Evolutionary conservation across 1,140 invertebrate genomes (phyloP).

Genomic region (Penaeus vannamei): DNA sequence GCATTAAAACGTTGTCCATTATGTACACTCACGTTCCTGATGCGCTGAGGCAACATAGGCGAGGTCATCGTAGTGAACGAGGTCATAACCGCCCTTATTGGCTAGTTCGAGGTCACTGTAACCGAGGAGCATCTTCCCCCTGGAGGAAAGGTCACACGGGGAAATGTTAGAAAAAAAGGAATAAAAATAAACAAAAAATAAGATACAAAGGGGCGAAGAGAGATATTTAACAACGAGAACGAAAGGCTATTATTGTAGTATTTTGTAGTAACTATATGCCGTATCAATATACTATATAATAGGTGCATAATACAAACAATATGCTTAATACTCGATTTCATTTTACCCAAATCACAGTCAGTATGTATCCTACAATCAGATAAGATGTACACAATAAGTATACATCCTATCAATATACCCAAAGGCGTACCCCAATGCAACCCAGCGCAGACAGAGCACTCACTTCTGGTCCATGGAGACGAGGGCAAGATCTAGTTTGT

Average conservation of each 20-base stretch:
- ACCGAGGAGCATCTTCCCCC: slow-evolving; percentile 94
- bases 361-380: too few relatives aligned
- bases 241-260: not conserved
- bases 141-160: slow-evolving; percentile 73
- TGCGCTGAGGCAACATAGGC: slow-evolving; percentile 98
- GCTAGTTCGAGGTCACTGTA: slow-evolving; percentile 93
- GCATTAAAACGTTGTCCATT: slow-evolving; percentile 27
- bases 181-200: not conserved
- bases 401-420: too few relatives aligned
- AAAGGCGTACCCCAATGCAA: too few relatives aligned
- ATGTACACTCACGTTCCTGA: slow-evolving; percentile 91
- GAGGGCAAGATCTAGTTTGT: slow-evolving; percentile 95
- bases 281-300: too few relatives aligned
- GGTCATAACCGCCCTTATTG: slow-evolving; percentile 94
- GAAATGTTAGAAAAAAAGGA: not conserved
- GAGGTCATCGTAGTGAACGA: slow-evolving; percentile 96
- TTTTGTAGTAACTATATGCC: not conserved
- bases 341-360: too few relatives aligned
- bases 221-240: too few relatives aligned
- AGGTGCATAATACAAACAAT: too few relatives aligned
- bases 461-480: slow-evolving; percentile 97
- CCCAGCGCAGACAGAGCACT: slow-evolving; percentile 34
- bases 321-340: too few relatives aligned
- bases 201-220: not conserved
- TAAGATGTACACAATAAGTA: too few relatives aligned